phyloP scores from a whole-genome alignment of 2,888 invertebrate species.

The Drosophila pseudotakahashii region DNA sequence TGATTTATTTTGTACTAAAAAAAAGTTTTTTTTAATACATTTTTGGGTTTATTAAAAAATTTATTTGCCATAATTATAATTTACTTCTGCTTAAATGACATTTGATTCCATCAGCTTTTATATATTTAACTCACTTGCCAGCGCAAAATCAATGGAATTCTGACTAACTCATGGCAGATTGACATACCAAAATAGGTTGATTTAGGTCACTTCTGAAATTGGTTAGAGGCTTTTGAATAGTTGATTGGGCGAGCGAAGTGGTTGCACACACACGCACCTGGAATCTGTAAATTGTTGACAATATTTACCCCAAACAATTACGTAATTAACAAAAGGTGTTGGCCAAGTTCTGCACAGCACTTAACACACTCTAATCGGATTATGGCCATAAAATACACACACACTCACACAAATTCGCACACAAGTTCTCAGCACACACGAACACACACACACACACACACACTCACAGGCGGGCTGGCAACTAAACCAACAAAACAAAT shows the following conservation, averaged over 20 bases:
- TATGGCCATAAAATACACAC: conserved; percentile 50
- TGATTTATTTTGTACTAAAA: too few relatives aligned
- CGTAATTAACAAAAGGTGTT: conserved; percentile 69
- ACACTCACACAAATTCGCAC: not conserved
- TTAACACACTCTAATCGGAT: conserved; percentile 59
- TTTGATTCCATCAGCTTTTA: not conserved
- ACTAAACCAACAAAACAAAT: conserved; percentile 61
- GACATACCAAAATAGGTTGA: conserved; percentile 21
- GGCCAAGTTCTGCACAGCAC: conserved; percentile 58
- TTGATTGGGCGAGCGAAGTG: conserved; percentile 30
- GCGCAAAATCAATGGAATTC: not conserved
- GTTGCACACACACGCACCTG: conserved; percentile 12
- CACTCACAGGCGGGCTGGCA: conserved; percentile 10
- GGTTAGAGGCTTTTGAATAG: conserved; percentile 18
- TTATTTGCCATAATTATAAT: too few relatives aligned
- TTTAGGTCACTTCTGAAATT: conserved; percentile 4
- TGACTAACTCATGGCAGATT: conserved; percentile 9
- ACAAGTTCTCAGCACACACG: conserved; percentile 22
- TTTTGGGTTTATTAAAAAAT: too few relatives aligned
- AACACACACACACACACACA: conserved; percentile 5
- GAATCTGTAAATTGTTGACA: conserved; percentile 35
- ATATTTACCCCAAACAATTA: conserved; percentile 58
- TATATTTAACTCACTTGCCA: not conserved
- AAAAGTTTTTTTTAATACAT: too few relatives aligned
- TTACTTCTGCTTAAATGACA: not conserved